Conservation (phyloP, 2,797 vertebrate species). For the Amblyopsis hoosieri region DNA sequence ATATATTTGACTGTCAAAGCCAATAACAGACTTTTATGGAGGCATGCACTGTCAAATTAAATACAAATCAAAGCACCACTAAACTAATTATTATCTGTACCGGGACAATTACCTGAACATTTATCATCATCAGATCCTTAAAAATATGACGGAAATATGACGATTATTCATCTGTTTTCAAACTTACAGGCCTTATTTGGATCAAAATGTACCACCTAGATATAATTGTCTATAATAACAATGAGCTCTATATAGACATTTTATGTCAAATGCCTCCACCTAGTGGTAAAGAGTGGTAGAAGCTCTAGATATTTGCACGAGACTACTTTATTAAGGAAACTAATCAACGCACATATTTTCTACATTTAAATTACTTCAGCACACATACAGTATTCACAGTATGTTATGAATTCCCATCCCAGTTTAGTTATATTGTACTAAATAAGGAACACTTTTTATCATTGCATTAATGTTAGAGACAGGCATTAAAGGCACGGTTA, state of each 20-base stretch:
- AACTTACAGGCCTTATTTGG: no score
- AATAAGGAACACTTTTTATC: no score
- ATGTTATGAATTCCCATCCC: no score
- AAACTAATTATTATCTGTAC: slow-evolving; percentile 19
- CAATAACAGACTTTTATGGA: background rate
- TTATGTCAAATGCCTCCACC: slow-evolving; percentile 49
- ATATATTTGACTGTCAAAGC: background rate
- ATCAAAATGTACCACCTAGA: no score
- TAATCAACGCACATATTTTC: background rate
- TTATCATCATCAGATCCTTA: slow-evolving; percentile 63
- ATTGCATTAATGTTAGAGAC: background rate
- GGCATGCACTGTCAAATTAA: slow-evolving; percentile 33
- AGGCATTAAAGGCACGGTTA: no score
- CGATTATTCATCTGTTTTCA: background rate
- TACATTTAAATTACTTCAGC: no score
- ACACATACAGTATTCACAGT: no score
- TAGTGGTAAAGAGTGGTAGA: slow-evolving; percentile 40
- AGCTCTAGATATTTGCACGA: background rate
- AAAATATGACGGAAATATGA: slow-evolving; percentile 57
- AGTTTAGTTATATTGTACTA: no score
- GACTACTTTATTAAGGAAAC: background rate
- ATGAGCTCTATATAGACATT: background rate
- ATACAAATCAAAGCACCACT: slow-evolving; percentile 20
- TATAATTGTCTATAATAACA: no score
- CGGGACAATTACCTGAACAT: slow-evolving; percentile 65